These are phyloP conservation scores for Nasonia longicornis DNA, from an alignment of 1,140 invertebrate species.

Conservation along the genomic window DNA sequence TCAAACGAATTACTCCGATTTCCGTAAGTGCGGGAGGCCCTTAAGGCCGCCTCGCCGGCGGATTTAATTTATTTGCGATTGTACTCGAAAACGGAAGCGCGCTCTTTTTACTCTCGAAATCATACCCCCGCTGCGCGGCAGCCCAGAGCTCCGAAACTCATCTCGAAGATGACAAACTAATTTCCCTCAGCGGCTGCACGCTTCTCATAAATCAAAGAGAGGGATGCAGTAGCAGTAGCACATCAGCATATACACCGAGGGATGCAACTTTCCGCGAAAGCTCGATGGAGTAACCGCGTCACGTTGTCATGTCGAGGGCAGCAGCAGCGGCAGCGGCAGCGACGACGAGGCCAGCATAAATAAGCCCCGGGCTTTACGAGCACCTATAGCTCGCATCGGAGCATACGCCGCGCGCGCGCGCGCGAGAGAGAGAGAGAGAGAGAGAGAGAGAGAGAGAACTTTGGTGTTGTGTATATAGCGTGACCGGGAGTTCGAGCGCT, in stretches of 20 bases:
- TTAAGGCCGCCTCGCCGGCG: neutral
- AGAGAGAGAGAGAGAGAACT: constrained; percentile 50
- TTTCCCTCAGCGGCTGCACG: constrained; percentile 16
- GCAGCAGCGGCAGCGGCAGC: neutral
- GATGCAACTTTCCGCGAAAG: constrained; percentile 15
- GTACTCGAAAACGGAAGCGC: neutral
- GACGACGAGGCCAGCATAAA: constrained; percentile 67
- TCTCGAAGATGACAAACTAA: constrained; percentile 30
- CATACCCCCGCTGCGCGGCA: neutral
- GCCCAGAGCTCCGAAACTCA: neutral
- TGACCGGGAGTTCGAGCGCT: constrained; percentile 58
- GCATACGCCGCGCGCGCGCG: constrained; percentile 20
- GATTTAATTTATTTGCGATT: neutral
- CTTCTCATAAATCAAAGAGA: constrained; percentile 21
- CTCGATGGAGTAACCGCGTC: constrained; percentile 58
- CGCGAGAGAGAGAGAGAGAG: constrained; percentile 50
- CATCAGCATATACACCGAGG: neutral
- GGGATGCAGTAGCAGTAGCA: constrained; percentile 18
- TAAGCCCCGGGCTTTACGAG: constrained; percentile 65
- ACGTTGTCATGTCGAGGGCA: constrained; percentile 65
- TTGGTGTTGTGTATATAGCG: constrained; percentile 50
- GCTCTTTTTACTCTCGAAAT: neutral
- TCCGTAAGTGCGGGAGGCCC: constrained; percentile 50
- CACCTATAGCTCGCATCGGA: neutral
- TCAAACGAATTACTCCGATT: constrained; percentile 57